Conservation (phyloP, 2,888 invertebrate species). For the Acholoe squamosa region DNA sequence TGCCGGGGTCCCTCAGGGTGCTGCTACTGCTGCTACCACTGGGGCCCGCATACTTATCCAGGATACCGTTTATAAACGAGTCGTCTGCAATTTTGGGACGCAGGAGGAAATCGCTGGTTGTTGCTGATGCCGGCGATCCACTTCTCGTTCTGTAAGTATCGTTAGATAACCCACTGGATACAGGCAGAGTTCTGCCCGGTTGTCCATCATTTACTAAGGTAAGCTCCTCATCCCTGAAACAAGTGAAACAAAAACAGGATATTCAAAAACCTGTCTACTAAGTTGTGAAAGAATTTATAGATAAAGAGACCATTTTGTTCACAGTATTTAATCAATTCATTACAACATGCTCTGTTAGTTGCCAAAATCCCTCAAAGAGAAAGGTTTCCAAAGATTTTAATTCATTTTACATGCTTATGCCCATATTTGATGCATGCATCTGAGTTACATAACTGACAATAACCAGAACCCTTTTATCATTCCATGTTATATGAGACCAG, state of each 20-base stretch:
- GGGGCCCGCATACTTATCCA: slow-evolving; percentile 1
- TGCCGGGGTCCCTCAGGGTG: neutral
- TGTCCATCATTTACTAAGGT: neutral
- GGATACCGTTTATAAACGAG: neutral
- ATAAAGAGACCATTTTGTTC: neutral
- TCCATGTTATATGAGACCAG: neutral
- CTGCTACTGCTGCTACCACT: neutral
- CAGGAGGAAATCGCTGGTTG: neutral
- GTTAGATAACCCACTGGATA: neutral
- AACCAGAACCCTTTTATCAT: neutral
- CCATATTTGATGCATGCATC: neutral
- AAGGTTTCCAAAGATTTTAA: neutral
- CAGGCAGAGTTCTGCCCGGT: no score
- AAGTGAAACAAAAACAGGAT: neutral
- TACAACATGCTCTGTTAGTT: slow-evolving; percentile 7
- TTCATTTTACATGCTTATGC: neutral
- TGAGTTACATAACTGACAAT: neutral
- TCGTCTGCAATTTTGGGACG: neutral
- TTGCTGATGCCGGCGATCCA: neutral
- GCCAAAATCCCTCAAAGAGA: neutral
- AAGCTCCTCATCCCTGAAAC: neutral
- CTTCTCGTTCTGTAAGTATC: neutral
- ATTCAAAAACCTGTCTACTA: no score
- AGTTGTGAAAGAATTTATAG: neutral
- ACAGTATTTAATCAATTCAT: neutral